Evolutionary conservation across 2,113 vertebrate species (phyloP), one percentile per base, ranked within the genome.

Genomic region (Scopus umbretta): DNA sequence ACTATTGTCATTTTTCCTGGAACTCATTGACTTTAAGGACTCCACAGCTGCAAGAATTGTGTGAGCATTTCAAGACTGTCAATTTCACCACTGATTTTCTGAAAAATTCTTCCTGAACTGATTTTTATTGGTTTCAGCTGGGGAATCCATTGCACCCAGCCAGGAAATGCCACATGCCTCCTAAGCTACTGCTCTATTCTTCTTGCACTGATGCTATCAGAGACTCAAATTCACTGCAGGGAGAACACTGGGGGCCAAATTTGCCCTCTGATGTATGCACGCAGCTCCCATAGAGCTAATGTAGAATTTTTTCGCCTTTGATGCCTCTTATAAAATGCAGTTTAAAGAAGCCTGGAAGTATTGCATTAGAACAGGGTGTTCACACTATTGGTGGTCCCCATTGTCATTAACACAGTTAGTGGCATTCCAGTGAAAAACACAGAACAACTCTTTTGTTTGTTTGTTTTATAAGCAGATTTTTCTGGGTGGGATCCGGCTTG

Each of bases 121-220:
- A 90, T 97, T 97, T 98, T 98, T 98, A 98, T 98, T 98, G 97
- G 88, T 97, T 98, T 98, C 98, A 98, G 97, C 97, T 98, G 98
- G 97, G 92, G 94, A 98, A 97, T 95, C 93, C 88, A 92, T 92
- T 92, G 91, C 96, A 92, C 59, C 76, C 92, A 96, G 96, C 75
- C 85, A 97, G 83, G 95, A 97, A 97, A 97, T 98, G 94, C 97
- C 97, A 97, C 94, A 97, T 98, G 97, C 96, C 97, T 97, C 93
- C 92, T 89, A 96, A 97, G 80, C 94, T 94, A 94, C 95, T 94
- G 93, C 90, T 96, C 95, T 94, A 94, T 97, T 96, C 94, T 97
- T 95, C 87, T 96, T 95, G 63, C 80, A 90, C 87, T 94, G 88
- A 96, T 94, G 74, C 40, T 92, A 97, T 97, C 97, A 93, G 97